Conservation (phyloP, 2,888 invertebrate genomes). For the Hirtodrosophila histrioides region DNA sequence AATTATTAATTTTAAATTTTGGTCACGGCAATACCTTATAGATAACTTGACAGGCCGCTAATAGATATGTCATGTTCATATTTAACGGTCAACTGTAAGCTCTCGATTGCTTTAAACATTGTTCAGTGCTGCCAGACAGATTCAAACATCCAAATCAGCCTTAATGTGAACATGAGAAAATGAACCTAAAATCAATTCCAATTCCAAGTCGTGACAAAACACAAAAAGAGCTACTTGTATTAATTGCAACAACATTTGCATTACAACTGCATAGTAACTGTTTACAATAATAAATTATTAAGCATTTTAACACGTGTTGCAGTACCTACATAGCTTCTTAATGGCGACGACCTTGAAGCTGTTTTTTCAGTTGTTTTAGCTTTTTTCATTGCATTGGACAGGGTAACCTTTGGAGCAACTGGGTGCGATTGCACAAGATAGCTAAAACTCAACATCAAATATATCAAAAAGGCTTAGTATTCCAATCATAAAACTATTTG, state of each 20-base stretch:
- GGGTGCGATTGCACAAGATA: slow-evolving; percentile 5
- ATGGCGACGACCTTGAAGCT: slow-evolving; percentile 39
- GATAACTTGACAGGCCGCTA: too few relatives aligned
- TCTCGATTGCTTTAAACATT: too few relatives aligned
- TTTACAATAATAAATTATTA: slow-evolving; percentile 22
- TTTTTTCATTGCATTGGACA: slow-evolving; percentile 9
- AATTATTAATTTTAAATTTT: too few relatives aligned
- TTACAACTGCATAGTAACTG: slow-evolving; percentile 11
- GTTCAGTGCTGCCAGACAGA: too few relatives aligned
- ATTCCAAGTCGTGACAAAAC: slow-evolving; percentile 45
- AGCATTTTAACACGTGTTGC: slow-evolving; percentile 54
- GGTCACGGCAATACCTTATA: too few relatives aligned
- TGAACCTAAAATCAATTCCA: neutral
- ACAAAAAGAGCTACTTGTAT: neutral
- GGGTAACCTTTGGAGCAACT: slow-evolving; percentile 41
- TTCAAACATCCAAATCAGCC: too few relatives aligned
- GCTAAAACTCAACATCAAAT: neutral
- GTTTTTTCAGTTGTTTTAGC: slow-evolving; percentile 18
- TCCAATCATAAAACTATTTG: too few relatives aligned
- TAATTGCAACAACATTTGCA: neutral
- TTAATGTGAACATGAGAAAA: too few relatives aligned
- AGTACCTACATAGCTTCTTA: slow-evolving; percentile 16
- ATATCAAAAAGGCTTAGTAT: neutral
- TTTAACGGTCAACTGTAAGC: too few relatives aligned
- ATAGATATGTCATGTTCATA: too few relatives aligned